phyloP scores from a whole-genome alignment of 2,113 vertebrate species.

The Cynocephalus volans region DNA sequence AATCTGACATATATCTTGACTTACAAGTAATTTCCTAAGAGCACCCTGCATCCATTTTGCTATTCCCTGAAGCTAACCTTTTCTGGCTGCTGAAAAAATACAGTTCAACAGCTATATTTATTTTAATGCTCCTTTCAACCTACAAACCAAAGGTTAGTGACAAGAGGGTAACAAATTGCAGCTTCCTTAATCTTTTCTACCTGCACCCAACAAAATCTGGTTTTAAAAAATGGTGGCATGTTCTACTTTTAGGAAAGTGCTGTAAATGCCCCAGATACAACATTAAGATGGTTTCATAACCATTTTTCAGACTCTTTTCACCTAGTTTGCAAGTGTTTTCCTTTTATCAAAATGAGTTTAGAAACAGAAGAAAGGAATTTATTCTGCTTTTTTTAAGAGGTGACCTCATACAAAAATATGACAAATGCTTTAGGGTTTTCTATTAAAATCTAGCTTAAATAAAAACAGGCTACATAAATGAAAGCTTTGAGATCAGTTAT shows the following conservation, averaged over 20 bases:
- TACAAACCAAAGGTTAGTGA: constrained; percentile 52
- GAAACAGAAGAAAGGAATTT: not conserved
- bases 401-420: not conserved
- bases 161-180: not conserved
- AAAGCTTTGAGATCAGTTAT: not conserved
- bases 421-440: not conserved
- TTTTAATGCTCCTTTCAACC: constrained; percentile 23
- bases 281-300: constrained; percentile 26
- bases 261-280: not conserved
- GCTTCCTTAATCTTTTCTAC: constrained; percentile 35
- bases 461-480: not conserved
- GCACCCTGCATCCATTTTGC: not conserved
- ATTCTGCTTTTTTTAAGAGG: constrained; percentile 43
- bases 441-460: constrained; percentile 46
- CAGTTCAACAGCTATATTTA: constrained; percentile 19
- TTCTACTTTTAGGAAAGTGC: constrained; percentile 51
- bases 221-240: not conserved
- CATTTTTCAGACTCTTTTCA: constrained; percentile 39
- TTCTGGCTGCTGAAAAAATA: not conserved
- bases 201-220: not conserved
- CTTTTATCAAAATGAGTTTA: constrained; percentile 59
- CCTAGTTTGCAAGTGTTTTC: not conserved
- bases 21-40: constrained; percentile 69
- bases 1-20: constrained; percentile 65
- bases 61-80: not conserved